Evolutionary conservation across 2,888 invertebrate species (phyloP).

Genomic region (Philereme transversata): DNA sequence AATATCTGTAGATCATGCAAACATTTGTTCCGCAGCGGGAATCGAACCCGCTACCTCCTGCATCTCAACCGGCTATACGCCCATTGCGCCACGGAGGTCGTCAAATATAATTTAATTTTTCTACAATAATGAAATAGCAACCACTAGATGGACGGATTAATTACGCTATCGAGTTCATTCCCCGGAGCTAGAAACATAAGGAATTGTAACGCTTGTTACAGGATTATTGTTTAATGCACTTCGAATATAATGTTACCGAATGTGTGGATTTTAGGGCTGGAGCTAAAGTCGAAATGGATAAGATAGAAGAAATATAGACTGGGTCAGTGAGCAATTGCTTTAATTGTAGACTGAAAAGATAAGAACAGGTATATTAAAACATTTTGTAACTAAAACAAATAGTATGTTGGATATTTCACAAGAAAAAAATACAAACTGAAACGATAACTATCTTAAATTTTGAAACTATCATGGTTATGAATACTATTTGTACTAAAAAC

Average conservation of each 20-base stretch:
- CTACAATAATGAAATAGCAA: slow-evolving; percentile 4
- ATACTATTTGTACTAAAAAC: too few species aligned
- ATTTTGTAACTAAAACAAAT: too few species aligned
- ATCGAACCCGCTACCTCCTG: too few species aligned
- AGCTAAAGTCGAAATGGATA: slow-evolving; percentile 15
- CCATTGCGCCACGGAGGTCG: too few species aligned
- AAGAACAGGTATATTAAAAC: too few species aligned
- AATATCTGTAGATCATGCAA: too few species aligned
- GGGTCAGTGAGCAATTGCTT: neutral
- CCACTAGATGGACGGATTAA: slow-evolving; percentile 13
- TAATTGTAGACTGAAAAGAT: neutral
- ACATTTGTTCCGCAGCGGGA: too few species aligned
- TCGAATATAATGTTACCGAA: slow-evolving; percentile 27
- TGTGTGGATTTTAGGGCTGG: slow-evolving; percentile 21
- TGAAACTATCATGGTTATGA: too few species aligned
- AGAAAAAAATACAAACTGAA: neutral
- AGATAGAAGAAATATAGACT: neutral
- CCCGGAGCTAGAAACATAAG: slow-evolving; percentile 14
- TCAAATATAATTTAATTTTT: neutral
- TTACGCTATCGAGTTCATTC: slow-evolving; percentile 16
- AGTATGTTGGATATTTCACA: too few species aligned
- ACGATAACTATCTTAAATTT: too few species aligned
- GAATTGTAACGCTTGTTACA: slow-evolving; percentile 12
- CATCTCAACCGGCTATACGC: too few species aligned
- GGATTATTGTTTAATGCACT: slow-evolving; percentile 29